Evolutionary conservation across 2,113 vertebrate genomes (phyloP).

Genomic region (Danionella cerebrum): DNA sequence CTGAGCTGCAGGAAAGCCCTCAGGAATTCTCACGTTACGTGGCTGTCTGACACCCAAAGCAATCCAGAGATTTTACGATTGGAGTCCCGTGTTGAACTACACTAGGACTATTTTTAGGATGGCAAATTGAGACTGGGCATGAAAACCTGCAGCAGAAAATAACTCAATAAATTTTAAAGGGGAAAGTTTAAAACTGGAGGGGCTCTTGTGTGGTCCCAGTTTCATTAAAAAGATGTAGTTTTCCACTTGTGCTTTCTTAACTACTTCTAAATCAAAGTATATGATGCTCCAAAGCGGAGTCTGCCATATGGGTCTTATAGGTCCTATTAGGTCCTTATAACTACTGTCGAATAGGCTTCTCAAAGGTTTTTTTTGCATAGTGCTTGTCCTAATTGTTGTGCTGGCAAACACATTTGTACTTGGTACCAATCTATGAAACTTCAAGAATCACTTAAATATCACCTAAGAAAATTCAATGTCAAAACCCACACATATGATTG

Average conservation of each 20-base stretch:
- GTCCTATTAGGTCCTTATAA: neutral
- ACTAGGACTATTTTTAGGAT: slow-evolving; percentile 61
- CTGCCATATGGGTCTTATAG: slow-evolving; percentile 14
- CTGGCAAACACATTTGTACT: neutral
- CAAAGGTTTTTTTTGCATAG: neutral
- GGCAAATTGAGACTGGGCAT: slow-evolving; percentile 52
- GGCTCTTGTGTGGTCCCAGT: slow-evolving; percentile 67
- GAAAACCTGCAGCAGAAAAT: slow-evolving; percentile 64
- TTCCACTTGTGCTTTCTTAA: slow-evolving; percentile 68
- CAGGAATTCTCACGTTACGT: slow-evolving; percentile 52
- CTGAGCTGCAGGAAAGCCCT: slow-evolving; percentile 53
- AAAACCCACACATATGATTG: no score
- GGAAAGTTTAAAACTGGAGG: slow-evolving; percentile 65
- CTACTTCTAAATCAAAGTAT: slow-evolving; percentile 42
- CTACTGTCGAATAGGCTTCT: no score
- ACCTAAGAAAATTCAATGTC: no score
- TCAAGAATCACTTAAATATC: no score
- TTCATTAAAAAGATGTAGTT: slow-evolving; percentile 64
- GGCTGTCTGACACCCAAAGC: slow-evolving; percentile 46
- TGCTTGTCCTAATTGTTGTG: neutral
- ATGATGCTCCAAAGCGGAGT: slow-evolving; percentile 8
- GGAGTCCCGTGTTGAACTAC: slow-evolving; percentile 44
- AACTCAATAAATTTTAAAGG: slow-evolving; percentile 72
- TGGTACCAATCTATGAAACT: neutral
- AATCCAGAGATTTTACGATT: slow-evolving; percentile 47